Percentiles rank a stretch among this genome's conserved stretches.
These are phyloP conservation scores for Psylliodes chrysocephalus DNA, from an alignment of 2,888 invertebrate genomes.

Conservation along the genomic window DNA sequence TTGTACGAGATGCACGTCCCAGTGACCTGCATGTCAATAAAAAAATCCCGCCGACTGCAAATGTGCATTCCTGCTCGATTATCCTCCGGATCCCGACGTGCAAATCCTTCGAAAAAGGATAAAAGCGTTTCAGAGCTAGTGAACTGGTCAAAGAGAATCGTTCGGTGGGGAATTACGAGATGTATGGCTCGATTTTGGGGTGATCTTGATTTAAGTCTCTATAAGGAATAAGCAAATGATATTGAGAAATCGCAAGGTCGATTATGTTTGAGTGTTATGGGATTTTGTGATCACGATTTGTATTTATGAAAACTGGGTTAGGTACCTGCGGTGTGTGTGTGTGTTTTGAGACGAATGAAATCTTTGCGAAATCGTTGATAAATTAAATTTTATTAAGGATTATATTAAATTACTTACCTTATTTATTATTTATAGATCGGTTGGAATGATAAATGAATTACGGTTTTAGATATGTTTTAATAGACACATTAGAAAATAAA, in stretches of 20 bases:
- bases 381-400: not conserved
- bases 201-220: constrained; percentile 1
- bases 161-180: not conserved
- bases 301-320: not conserved
- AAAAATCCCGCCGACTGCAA: constrained; percentile 17
- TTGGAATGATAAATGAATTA: too few species aligned
- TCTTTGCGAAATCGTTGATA: not conserved
- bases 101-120: not conserved
- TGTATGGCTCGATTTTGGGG: not conserved
- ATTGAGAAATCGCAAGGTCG: constrained; percentile 32
- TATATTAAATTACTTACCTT: too few species aligned
- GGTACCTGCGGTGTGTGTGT: too few species aligned
- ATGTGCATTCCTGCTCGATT: constrained; percentile 22
- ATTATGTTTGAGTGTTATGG: not conserved
- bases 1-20: constrained; percentile 40
- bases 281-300: constrained; percentile 3
- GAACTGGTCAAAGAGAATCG: not conserved
- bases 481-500: too few species aligned
- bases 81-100: not conserved
- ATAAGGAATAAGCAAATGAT: constrained; percentile 21
- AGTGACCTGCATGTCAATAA: constrained; percentile 38
- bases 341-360: not conserved
- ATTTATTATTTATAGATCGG: too few species aligned
- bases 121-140: not conserved
- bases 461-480: too few species aligned